Conservation (phyloP, 2,888 invertebrate species). For the Lymantria monacha region DNA sequence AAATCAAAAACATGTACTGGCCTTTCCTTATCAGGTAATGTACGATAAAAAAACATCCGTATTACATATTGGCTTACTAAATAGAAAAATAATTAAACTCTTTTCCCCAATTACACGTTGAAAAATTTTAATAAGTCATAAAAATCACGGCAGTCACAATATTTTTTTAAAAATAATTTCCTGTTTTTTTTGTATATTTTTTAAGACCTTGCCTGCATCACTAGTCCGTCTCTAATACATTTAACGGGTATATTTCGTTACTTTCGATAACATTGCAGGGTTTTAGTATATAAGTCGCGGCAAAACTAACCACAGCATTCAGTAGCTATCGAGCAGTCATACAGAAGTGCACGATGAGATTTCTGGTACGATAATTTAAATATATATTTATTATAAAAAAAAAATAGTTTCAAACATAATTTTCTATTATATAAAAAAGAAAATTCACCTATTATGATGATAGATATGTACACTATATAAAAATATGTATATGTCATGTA, state of each 20-base stretch:
- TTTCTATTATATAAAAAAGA: no score
- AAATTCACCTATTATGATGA: no score
- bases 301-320: conserved; percentile 55
- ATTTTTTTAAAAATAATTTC: conserved; percentile 2
- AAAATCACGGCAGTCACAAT: not conserved
- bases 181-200: conserved; percentile 13
- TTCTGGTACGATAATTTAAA: conserved; percentile 61
- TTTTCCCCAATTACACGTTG: no score
- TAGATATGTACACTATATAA: no score
- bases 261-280: conserved; percentile 58
- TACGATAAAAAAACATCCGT: no score
- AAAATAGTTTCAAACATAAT: conserved; percentile 14
- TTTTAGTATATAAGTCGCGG: conserved; percentile 67
- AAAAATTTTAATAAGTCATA: not conserved
- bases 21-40: no score
- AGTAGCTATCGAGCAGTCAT: conserved; percentile 79
- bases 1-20: no score
- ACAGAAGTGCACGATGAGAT: conserved; percentile 80
- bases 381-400: conserved; percentile 29
- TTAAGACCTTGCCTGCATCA: conserved; percentile 34
- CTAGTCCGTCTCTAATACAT: conserved; percentile 27
- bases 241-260: conserved; percentile 40
- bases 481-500: no score
- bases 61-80: no score
- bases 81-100: no score